Conservation (phyloP, 2,888 invertebrate species). For the Acrobasis suavella region DNA sequence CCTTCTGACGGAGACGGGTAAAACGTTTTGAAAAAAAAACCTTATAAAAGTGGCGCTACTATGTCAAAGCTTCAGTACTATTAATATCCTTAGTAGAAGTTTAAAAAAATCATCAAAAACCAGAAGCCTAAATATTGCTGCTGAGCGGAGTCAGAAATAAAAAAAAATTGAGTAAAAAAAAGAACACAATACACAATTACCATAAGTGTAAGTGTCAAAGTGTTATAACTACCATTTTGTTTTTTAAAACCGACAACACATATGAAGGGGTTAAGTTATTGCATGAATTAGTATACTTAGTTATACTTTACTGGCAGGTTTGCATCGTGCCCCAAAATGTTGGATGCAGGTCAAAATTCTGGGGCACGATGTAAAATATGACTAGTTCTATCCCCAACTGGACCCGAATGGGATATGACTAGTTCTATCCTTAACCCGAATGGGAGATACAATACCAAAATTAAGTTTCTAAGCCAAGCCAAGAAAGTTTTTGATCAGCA, state of each 20-base stretch:
- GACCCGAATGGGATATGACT: too few species aligned
- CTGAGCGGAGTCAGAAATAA: too few species aligned
- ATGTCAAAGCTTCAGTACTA: too few species aligned
- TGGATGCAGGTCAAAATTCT: not conserved
- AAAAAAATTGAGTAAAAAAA: not conserved
- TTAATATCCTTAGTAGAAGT: too few species aligned
- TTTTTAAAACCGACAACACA: constrained; percentile 21
- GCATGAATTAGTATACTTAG: constrained; percentile 14
- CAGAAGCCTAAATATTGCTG: constrained; percentile 1
- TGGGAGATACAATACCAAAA: too few species aligned
- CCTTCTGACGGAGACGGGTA: too few species aligned
- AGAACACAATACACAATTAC: constrained; percentile 28
- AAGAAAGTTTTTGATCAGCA: too few species aligned
- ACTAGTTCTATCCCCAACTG: too few species aligned
- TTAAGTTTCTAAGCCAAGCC: too few species aligned
- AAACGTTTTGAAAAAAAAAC: too few species aligned
- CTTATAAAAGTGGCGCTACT: too few species aligned
- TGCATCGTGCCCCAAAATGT: not conserved
- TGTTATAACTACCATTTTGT: constrained; percentile 29
- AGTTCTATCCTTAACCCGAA: too few species aligned
- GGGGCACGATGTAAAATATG: not conserved
- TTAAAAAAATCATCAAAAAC: not conserved
- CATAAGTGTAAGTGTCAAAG: constrained; percentile 42
- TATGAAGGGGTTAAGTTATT: constrained; percentile 12
- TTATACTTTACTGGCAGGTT: not conserved